Conservation (phyloP, 1,140 invertebrate genomes). For the Ectropis grisescens region DNA sequence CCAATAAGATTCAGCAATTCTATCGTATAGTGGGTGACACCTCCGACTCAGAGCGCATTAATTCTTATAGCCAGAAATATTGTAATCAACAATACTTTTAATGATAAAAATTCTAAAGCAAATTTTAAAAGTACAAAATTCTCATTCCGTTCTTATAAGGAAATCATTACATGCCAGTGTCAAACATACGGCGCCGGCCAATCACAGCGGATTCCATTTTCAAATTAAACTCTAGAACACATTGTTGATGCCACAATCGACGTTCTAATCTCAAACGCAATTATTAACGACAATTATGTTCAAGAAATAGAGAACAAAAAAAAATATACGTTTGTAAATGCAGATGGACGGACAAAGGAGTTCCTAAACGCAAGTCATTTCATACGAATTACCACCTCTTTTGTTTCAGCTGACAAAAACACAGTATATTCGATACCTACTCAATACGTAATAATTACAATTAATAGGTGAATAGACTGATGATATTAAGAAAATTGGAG, state of each 20-base stretch:
- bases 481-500: too few species aligned
- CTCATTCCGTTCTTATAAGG: conserved; percentile 21
- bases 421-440: too few species aligned
- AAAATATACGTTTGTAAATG: conserved; percentile 42
- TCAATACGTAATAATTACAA: too few species aligned
- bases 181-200: conserved; percentile 11
- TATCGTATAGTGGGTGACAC: too few species aligned
- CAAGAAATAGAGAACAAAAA: conserved; percentile 30
- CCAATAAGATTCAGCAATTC: too few species aligned
- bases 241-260: conserved; percentile 13
- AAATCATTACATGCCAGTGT: conserved; percentile 22
- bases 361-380: conserved; percentile 51
- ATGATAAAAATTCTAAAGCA: neutral
- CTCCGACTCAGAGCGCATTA: too few species aligned
- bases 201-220: conserved; percentile 16
- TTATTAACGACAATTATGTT: conserved; percentile 57
- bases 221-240: conserved; percentile 25
- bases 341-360: conserved; percentile 34
- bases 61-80: too few species aligned
- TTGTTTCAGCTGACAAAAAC: conserved; percentile 63
- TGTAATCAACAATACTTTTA: neutral
- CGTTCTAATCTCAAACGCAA: conserved; percentile 27
- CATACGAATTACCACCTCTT: conserved; percentile 56
- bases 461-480: too few species aligned
- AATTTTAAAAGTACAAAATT: conserved; percentile 4